A percentile compares a stretch with the other conserved stretches of the same genome.
Conservation (phyloP, 2,113 vertebrate genomes). For the Oreochromis niloticus region DNA sequence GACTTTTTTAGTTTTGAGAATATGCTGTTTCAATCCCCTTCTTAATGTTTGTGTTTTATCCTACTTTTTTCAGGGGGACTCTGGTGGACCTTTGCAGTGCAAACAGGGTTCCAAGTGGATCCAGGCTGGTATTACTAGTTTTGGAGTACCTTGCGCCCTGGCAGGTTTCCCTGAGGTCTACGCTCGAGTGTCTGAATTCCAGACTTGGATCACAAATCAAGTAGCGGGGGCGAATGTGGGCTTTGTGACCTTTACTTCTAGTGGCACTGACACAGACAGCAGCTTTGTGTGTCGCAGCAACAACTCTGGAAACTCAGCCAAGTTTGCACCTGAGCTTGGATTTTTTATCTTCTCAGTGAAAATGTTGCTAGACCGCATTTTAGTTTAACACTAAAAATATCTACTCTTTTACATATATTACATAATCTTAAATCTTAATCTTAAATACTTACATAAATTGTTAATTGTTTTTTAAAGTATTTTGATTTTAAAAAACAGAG, state of each 20-base stretch:
- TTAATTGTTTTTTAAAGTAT: not conserved
- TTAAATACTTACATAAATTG: not conserved
- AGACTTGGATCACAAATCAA: constrained; percentile 73
- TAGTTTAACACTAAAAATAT: not conserved
- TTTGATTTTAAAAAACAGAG: not conserved
- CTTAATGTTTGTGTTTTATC: not conserved
- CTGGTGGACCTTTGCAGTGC: constrained; percentile 83
- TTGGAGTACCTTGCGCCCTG: constrained; percentile 76
- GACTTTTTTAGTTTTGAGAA: not conserved
- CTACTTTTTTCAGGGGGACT: constrained; percentile 77
- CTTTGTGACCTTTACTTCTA: constrained; percentile 43
- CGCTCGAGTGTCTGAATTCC: constrained; percentile 76
- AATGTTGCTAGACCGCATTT: not conserved
- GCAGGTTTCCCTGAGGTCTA: constrained; percentile 81
- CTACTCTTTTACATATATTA: not conserved
- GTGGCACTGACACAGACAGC: constrained; percentile 25
- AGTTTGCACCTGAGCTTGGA: not conserved
- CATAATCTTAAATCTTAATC: not conserved
- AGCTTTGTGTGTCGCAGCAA: constrained; percentile 31
- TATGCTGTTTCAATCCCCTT: not conserved
- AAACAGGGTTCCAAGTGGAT: constrained; percentile 77
- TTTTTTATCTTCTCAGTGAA: not conserved
- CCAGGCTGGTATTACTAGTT: constrained; percentile 82
- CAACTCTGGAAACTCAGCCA: not conserved
- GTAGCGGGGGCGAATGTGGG: not conserved